Conservation (phyloP, 2,797 vertebrate species). For the Vespertilio murinus region DNA sequence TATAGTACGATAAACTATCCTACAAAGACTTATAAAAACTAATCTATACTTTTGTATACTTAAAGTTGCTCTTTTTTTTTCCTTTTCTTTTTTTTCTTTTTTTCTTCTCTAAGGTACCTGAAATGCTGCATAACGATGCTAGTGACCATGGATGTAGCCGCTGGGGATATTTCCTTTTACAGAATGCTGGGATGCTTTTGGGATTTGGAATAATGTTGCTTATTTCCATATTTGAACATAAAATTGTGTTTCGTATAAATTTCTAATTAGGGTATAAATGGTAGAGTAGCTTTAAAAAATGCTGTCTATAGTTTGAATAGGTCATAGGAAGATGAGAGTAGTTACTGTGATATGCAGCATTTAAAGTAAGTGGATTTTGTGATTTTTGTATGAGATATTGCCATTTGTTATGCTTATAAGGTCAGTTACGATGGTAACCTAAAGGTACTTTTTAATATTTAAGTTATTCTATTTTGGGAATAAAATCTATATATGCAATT, state of each 20-base stretch:
- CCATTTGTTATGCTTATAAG: constrained; percentile 54
- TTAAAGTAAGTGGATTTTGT: constrained; percentile 60
- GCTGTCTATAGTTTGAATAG: constrained; percentile 55
- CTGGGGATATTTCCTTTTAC: constrained; percentile 96
- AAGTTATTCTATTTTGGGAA: constrained; percentile 77
- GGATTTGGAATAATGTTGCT: constrained; percentile 97
- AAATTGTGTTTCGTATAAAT: constrained; percentile 93
- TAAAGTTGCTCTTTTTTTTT: background rate
- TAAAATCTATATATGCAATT: constrained; percentile 63
- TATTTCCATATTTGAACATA: constrained; percentile 96
- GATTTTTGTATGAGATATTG: constrained; percentile 66
- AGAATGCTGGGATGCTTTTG: constrained; percentile 96
- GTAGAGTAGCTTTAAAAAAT: constrained; percentile 58
- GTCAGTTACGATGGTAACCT: constrained; percentile 57
- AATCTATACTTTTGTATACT: background rate
- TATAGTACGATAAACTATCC: background rate
- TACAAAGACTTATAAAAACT: background rate
- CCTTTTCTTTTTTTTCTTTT: too few relatives aligned
- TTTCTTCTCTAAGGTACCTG: constrained; percentile 89
- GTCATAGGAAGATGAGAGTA: constrained; percentile 24
- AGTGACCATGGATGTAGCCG: constrained; percentile 97
- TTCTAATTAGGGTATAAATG: constrained; percentile 80
- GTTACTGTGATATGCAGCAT: constrained; percentile 28
- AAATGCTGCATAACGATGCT: constrained; percentile 98
- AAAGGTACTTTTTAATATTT: constrained; percentile 75